These are phyloP conservation scores for Philereme transversata DNA, from an alignment of 2,888 invertebrate species.

Conservation along the genomic window DNA sequence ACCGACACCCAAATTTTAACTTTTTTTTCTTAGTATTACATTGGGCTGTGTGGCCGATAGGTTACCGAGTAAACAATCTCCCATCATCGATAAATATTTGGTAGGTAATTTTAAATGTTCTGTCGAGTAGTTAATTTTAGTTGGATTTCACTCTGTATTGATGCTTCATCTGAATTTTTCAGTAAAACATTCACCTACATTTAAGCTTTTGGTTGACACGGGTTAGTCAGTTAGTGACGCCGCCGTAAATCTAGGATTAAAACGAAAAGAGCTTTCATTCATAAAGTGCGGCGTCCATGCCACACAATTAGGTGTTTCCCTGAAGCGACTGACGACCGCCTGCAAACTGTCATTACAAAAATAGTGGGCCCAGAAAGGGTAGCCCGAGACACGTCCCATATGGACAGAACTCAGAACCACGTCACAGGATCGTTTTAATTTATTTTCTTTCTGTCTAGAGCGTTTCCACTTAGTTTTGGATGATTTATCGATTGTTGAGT, in stretches of 20 bases:
- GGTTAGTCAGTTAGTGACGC: background rate
- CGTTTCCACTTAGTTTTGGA: constrained; percentile 34
- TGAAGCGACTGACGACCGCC: constrained; percentile 64
- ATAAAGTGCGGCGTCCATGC: constrained; percentile 50
- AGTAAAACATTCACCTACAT: background rate
- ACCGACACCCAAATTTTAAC: constrained; percentile 61
- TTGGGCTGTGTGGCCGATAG: constrained; percentile 50
- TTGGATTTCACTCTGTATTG: background rate
- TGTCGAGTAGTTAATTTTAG: background rate
- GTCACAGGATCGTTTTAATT: constrained; percentile 61
- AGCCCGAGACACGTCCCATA: constrained; percentile 75
- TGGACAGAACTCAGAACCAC: constrained; percentile 53
- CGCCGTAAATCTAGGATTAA: constrained; percentile 9
- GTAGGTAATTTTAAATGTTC: constrained; percentile 28
- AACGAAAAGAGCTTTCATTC: constrained; percentile 51
- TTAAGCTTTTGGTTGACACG: background rate
- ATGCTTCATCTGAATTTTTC: background rate
- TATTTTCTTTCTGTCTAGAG: constrained; percentile 53
- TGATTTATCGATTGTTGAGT: constrained; percentile 34
- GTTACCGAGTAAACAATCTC: constrained; percentile 66
- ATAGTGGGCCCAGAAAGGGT: constrained; percentile 82
- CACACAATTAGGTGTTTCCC: constrained; percentile 75
- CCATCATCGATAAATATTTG: constrained; percentile 57
- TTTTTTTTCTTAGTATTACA: constrained; percentile 57
- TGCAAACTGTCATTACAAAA: constrained; percentile 81